A percentile compares a stretch with the other conserved stretches of the same genome.
These are phyloP conservation scores for Chelon labrosus DNA, from an alignment of 2,797 vertebrate genomes.

Conservation along the genomic window DNA sequence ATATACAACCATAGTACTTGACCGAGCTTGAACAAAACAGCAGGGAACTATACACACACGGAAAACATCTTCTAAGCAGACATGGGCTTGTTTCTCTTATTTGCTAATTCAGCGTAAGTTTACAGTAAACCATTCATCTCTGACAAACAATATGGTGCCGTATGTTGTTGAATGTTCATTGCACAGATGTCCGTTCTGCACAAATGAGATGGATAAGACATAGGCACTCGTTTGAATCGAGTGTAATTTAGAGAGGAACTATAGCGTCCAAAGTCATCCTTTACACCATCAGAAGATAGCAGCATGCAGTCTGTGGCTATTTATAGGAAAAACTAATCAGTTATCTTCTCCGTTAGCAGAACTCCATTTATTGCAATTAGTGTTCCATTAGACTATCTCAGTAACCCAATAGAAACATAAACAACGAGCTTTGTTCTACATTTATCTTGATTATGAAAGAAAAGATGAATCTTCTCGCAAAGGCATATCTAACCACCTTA, in stretches of 20 bases:
- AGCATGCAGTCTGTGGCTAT: slow-evolving; percentile 4
- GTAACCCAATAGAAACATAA: slow-evolving; percentile 29
- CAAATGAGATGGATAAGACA: slow-evolving; percentile 38
- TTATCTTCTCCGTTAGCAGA: slow-evolving; percentile 26
- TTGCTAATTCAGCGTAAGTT: slow-evolving; percentile 36
- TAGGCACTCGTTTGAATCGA: slow-evolving; percentile 30
- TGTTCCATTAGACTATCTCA: slow-evolving; percentile 21
- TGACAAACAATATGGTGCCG: slow-evolving; percentile 56
- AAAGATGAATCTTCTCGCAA: slow-evolving; percentile 42
- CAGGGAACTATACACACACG: slow-evolving; percentile 16
- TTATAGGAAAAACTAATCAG: slow-evolving; percentile 22
- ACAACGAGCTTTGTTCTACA: slow-evolving; percentile 41
- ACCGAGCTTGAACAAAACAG: slow-evolving; percentile 43
- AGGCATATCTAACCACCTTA: slow-evolving; percentile 40
- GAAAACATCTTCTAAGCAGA: slow-evolving; percentile 44
- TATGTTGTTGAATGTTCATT: slow-evolving; percentile 40
- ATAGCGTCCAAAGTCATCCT: not conserved
- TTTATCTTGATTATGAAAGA: slow-evolving; percentile 60
- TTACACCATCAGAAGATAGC: slow-evolving; percentile 15
- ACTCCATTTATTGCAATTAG: slow-evolving; percentile 40
- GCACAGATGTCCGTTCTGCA: slow-evolving; percentile 36
- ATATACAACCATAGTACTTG: not conserved
- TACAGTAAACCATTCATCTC: slow-evolving; percentile 32
- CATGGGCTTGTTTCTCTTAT: slow-evolving; percentile 50
- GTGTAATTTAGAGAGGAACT: slow-evolving; percentile 26